A percentile compares a stretch with the other conserved stretches of the same genome.
phyloP scores from a whole-genome alignment of 2,797 vertebrate genomes.

The Podarcis lilfordi region DNA sequence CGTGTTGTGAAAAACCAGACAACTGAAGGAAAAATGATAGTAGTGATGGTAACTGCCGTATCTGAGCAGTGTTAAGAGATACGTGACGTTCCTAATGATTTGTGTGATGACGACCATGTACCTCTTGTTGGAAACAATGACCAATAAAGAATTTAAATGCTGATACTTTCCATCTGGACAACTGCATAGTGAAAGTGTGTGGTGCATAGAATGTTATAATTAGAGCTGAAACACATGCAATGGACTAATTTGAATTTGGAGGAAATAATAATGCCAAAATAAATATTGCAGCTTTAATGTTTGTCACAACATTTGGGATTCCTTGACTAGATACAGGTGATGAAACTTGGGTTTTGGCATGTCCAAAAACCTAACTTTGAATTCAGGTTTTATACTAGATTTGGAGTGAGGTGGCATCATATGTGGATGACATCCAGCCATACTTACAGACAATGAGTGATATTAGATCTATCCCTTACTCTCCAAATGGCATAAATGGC shows the following conservation, averaged over 20 bases:
- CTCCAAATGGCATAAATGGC: background rate
- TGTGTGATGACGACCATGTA: background rate
- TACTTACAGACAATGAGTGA: background rate
- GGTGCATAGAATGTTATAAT: background rate
- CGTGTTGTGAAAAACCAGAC: no score
- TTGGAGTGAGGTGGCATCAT: background rate
- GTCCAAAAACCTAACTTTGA: background rate
- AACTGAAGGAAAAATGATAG: constrained; percentile 33
- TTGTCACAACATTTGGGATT: constrained; percentile 14
- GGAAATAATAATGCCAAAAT: background rate
- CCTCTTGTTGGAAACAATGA: background rate
- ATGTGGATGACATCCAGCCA: background rate
- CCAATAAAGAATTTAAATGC: background rate
- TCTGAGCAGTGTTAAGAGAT: background rate
- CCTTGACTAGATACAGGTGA: background rate
- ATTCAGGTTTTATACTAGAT: background rate
- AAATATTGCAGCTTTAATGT: background rate
- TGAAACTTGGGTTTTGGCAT: background rate
- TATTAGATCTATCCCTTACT: background rate
- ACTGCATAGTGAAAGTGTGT: background rate
- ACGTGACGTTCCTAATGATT: constrained; percentile 11
- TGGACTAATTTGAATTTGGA: background rate
- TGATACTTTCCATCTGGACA: background rate
- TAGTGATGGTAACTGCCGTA: background rate
- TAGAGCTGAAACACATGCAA: background rate